Base-by-base conservation (phyloP, 2,113 vertebrate species). In the Diphyllodes magnificus region DNA sequence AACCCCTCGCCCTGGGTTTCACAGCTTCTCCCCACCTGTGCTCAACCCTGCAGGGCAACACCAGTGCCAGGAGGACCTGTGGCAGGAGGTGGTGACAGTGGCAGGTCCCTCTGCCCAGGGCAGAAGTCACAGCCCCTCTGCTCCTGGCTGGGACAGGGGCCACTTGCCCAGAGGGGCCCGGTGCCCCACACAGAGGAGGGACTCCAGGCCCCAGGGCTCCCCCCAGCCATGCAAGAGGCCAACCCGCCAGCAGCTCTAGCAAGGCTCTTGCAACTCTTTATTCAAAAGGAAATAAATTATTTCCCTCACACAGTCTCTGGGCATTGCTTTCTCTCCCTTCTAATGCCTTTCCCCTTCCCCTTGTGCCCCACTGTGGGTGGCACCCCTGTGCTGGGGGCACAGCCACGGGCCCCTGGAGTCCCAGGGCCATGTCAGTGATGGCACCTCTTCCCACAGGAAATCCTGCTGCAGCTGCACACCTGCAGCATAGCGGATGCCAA, bases 151-250 rank as follows among this genome's bases (percentile, higher is more conserved):
- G 49, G 11, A 27, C 5, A 27, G 40, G 11, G 19, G 6, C 15
- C 33, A 51, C n/a, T 81, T 37, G 18, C 22, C 42, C 2, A 0
- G n/a, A 5, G 30, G 22, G 22, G 20, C 5, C 5, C 15, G 6
- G 22, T 47, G 28, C 28, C 63, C 27, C 44, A 18, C 17, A 47
- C 50, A 47, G 30, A 42, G 6, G 15, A 59, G 18, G 6, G 22
- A 17, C 11, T 13, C 15, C 13, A 23, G 76, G 27, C 14, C 31
- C 39, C 15, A 54, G 33, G 11, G 7, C 20, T 53, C 24, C 42
- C 9, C 19, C 19, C 49, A 35, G 33, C 35, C 35, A 22, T n/a
- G 23, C 53, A 59, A n/a, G 53, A 42, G 19, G 24, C 30, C 44
- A 50, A 40, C 5, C 19, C 35, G 23, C 31, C 7, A 12, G n/a